Percentiles rank a stretch among this genome's conserved stretches.
phyloP scores from a whole-genome alignment of 2,797 vertebrate genomes.

The Chelmon rostratus region DNA sequence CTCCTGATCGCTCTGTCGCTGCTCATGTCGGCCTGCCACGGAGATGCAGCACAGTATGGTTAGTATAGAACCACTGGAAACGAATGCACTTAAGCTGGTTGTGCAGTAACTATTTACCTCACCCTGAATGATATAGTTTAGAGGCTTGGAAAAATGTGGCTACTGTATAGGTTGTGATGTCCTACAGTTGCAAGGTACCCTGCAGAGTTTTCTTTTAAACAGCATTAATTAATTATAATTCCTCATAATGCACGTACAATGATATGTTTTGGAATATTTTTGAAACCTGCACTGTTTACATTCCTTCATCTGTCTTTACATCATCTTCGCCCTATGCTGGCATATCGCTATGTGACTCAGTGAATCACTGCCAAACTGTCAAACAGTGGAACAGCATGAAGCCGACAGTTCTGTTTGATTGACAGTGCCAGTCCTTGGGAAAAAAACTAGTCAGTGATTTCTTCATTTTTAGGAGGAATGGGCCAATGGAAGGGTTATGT shows the following conservation, averaged over 20 bases:
- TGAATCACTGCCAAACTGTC: not conserved
- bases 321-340: not conserved
- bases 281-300: not conserved
- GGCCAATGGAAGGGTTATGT: too few relatives aligned
- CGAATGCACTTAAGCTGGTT: not conserved
- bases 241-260: not conserved
- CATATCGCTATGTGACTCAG: not conserved
- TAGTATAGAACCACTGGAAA: not conserved
- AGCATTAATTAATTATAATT: not conserved
- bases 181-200: too few relatives aligned
- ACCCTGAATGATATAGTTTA: not conserved
- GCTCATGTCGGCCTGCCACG: constrained; percentile 90
- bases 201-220: not conserved
- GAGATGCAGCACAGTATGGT: not conserved
- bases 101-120: not conserved
- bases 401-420: not conserved
- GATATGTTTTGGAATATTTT: not conserved
- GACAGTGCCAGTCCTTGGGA: too few relatives aligned
- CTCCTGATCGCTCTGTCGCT: constrained; percentile 89
- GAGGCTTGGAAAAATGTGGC: too few relatives aligned
- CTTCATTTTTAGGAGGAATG: too few relatives aligned
- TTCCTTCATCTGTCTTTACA: not conserved
- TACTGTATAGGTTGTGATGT: not conserved
- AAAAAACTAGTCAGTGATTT: too few relatives aligned
- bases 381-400: not conserved